phyloP scores from a whole-genome alignment of 2,888 invertebrate genomes.

The Odontothrips loti region DNA sequence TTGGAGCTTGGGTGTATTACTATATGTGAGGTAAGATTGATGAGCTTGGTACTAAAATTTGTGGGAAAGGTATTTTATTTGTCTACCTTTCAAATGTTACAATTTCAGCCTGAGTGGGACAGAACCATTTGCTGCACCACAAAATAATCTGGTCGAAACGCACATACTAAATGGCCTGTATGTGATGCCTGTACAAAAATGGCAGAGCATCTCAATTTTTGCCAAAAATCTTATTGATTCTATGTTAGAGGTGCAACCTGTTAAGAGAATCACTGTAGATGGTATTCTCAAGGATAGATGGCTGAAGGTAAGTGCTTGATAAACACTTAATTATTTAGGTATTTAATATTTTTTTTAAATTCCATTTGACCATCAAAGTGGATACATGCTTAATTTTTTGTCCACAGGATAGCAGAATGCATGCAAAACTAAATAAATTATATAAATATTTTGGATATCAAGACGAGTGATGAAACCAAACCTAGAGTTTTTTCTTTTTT shows the following conservation, averaged over 20 bases:
- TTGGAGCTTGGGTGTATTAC: background rate
- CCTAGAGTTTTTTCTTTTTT: background rate
- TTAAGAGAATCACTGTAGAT: background rate
- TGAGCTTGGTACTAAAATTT: background rate
- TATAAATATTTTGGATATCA: background rate
- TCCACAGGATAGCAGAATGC: background rate
- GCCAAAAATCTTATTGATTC: background rate
- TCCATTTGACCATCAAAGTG: too few species aligned
- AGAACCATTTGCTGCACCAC: background rate
- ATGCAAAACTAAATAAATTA: background rate
- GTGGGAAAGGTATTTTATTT: background rate
- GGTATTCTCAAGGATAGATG: background rate
- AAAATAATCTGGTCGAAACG: background rate
- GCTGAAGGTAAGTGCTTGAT: background rate
- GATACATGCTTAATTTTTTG: background rate
- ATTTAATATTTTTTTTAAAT: background rate
- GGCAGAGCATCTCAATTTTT: background rate
- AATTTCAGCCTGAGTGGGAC: background rate
- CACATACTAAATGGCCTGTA: background rate
- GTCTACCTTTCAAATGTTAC: background rate
- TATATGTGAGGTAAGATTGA: background rate
- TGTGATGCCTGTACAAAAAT: background rate
- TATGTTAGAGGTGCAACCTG: background rate
- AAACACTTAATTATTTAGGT: background rate
- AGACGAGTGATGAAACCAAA: too few species aligned